These are phyloP conservation scores for Dyspetes luteomarginatus DNA, from an alignment of 2,888 invertebrate species.

Conservation along the genomic window DNA sequence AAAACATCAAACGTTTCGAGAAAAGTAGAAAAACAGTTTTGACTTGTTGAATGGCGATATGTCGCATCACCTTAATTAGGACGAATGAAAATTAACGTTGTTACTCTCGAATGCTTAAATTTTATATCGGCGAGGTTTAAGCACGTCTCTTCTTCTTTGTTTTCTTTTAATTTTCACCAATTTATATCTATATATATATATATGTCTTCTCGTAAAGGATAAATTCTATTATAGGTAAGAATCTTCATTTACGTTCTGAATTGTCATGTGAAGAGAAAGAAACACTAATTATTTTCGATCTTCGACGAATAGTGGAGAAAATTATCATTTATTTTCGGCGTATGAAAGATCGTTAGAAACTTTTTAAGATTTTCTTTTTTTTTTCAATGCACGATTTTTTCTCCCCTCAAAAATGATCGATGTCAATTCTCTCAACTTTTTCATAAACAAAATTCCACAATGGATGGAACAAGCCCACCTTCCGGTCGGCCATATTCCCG, in stretches of 20 bases:
- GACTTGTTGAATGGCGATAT: no score
- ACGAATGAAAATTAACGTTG: conserved; percentile 52
- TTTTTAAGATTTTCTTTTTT: background rate
- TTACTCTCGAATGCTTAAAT: conserved; percentile 39
- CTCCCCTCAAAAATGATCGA: background rate
- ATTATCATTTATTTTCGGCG: background rate
- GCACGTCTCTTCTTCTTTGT: background rate
- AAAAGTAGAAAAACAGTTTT: no score
- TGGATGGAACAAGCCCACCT: conserved; percentile 32
- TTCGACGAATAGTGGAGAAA: background rate
- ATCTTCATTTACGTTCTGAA: conserved; percentile 22
- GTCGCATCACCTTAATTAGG: conserved; percentile 58
- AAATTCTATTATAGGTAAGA: conserved; percentile 51
- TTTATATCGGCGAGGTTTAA: conserved; percentile 42
- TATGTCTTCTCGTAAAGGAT: conserved; percentile 44
- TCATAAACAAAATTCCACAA: conserved; percentile 14
- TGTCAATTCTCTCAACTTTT: background rate
- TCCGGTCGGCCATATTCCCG: conserved; percentile 60
- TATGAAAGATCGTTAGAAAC: background rate
- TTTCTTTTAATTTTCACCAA: conserved; percentile 1
- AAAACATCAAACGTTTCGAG: no score
- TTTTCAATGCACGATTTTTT: background rate
- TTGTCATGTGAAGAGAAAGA: background rate
- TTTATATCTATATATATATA: conserved; percentile 18
- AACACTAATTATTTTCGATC: background rate